Conservation (phyloP, 2,888 invertebrate species). For the Elegia similella region DNA sequence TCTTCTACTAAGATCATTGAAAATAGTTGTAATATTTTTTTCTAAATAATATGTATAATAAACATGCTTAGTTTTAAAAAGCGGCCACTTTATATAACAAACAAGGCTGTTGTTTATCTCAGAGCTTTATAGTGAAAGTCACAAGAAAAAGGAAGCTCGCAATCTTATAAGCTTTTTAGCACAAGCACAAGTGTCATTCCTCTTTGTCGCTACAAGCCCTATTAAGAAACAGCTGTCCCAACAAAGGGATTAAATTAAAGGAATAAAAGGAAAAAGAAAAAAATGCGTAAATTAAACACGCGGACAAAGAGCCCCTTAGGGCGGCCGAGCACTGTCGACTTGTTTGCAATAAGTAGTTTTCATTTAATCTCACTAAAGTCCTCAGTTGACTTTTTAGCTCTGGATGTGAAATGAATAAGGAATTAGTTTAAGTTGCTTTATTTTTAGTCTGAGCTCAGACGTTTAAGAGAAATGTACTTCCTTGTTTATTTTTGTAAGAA, state of each 20-base stretch:
- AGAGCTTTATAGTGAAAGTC: not conserved
- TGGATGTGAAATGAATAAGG: conserved; percentile 7
- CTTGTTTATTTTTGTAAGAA: too few relatives aligned
- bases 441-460: not conserved
- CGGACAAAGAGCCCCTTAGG: conserved; percentile 16
- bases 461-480: not conserved
- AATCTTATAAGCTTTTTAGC: conserved; percentile 28
- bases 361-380: conserved; percentile 12
- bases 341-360: conserved; percentile 10
- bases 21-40: too few relatives aligned
- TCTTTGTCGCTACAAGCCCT: conserved; percentile 47
- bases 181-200: conserved; percentile 41
- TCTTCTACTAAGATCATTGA: too few relatives aligned
- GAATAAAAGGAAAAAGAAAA: conserved; percentile 39
- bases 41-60: too few relatives aligned
- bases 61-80: too few relatives aligned
- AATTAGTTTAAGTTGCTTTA: not conserved
- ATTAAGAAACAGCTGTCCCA: conserved; percentile 60
- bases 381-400: conserved; percentile 2
- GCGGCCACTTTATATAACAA: too few relatives aligned
- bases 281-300: conserved; percentile 18
- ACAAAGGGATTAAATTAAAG: conserved; percentile 67
- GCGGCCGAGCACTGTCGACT: conserved; percentile 4
- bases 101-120: not conserved
- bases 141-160: conserved; percentile 24